A percentile compares a stretch with the other conserved stretches of the same genome.
Evolutionary conservation across 2,113 vertebrate species (phyloP).

Genomic region (Nothocercus nigrocapillus): DNA sequence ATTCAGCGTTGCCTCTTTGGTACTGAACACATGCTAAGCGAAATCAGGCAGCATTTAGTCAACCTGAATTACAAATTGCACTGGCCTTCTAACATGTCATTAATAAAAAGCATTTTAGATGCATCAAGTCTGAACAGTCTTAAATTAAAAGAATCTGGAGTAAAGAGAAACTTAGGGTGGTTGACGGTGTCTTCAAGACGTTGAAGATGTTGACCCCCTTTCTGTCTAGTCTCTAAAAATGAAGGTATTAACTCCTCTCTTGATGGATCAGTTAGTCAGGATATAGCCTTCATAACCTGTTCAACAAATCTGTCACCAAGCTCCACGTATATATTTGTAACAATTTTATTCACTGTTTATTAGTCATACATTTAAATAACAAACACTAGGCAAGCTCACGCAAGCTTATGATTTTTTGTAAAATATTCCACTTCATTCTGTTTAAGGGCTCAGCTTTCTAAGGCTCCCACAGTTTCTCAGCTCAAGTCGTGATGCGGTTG

Average conservation of each 20-base stretch:
- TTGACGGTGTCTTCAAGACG: neutral
- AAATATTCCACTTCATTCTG: neutral
- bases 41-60: neutral
- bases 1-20: neutral
- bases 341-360: neutral
- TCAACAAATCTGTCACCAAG: neutral
- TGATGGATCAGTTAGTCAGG: neutral
- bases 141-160: neutral
- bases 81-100: neutral
- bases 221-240: neutral
- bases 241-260: neutral
- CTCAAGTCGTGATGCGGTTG: neutral
- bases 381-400: neutral
- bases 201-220: too few species aligned
- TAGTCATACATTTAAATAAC: neutral
- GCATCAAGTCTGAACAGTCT: neutral
- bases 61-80: neutral
- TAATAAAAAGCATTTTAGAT: neutral
- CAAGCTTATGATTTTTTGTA: neutral
- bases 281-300: neutral
- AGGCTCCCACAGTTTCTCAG: neutral
- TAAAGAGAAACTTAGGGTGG: neutral
- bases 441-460: neutral
- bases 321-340: neutral
- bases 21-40: neutral